Percentiles rank a stretch among this genome's conserved stretches.
phyloP scores from a whole-genome alignment of 30 jellyfish, hydroid and myxozoan species.

The Euphysa ruthae region DNA sequence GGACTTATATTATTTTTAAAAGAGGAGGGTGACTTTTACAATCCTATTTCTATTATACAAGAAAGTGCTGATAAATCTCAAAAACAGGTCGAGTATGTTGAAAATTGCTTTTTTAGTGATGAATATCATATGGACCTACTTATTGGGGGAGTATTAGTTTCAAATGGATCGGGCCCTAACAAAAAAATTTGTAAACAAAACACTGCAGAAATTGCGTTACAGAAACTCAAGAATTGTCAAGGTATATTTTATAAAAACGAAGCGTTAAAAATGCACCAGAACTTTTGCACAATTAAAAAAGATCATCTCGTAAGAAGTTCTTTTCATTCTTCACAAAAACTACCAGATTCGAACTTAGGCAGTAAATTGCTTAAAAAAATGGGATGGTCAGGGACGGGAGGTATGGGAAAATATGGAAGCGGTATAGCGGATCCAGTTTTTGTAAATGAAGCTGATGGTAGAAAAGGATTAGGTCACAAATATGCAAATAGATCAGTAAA shows the following conservation, averaged over 20 bases:
- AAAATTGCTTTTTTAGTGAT: slow-evolving; percentile 2
- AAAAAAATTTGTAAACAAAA: slow-evolving; percentile 58
- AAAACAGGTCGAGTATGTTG: slow-evolving; percentile 37
- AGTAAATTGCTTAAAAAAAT: slow-evolving; percentile 64
- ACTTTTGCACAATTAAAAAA: slow-evolving; percentile 31
- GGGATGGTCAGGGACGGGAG: slow-evolving; percentile 97
- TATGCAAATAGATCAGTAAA: slow-evolving; percentile 16
- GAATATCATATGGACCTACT: slow-evolving; percentile 38
- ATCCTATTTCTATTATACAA: slow-evolving; percentile 33
- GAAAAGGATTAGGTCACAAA: slow-evolving; percentile 71
- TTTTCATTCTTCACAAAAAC: slow-evolving; percentile 42
- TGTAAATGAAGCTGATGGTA: slow-evolving; percentile 49
- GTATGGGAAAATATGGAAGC: slow-evolving; percentile 46
- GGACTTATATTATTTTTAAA: slow-evolving; percentile 28
- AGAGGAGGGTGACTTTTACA: not conserved
- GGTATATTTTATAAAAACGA: not conserved
- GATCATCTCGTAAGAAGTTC: slow-evolving; percentile 45
- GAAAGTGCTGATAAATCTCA: slow-evolving; percentile 75
- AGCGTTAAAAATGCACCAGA: slow-evolving; percentile 25
- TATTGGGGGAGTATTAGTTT: slow-evolving; percentile 41
- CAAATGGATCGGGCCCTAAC: slow-evolving; percentile 39
- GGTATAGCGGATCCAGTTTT: slow-evolving; percentile 83
- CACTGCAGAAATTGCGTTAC: slow-evolving; percentile 57
- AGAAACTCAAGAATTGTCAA: slow-evolving; percentile 18
- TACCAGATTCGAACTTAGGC: slow-evolving; percentile 66